Base-by-base conservation (phyloP, 2,888 invertebrate species). In the Agrenia bidenticulata region DNA sequence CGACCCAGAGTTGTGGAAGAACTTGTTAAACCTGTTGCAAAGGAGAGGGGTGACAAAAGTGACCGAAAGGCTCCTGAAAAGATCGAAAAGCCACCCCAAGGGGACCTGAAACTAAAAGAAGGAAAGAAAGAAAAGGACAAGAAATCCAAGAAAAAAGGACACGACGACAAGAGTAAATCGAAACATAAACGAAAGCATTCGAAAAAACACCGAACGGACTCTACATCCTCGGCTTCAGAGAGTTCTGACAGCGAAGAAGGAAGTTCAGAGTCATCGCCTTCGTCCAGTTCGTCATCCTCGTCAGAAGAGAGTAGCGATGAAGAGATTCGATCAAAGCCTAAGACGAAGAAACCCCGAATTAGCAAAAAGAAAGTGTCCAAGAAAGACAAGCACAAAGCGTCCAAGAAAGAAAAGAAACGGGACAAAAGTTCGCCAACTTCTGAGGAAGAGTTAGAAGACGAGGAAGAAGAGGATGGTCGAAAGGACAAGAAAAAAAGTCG, bases 51-150 rank as follows among this genome's bases (percentile, higher is more conserved):
- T 15, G 26, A 41, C 27, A 61, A 37, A 26, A 26, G 58, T n/a
- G 42, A 45, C 2, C 24, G 27, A 1, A 80, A 64, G 51, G 37
- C 80, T 57, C 78, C 79, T 24, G 80, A 80, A 64, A 74, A 77
- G 19, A 61, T 72, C 17, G 72, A 67, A 58, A 23, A 42, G 2
- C 39, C 55, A 13, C 65, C 69, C 1, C 61, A 64, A 13, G n/a
- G n/a, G n/a, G n/a, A n/a, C 62, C 58, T 23, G 64, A 65, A 2
- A 51, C 17, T 45, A 61, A 37, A 51, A 54, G 19, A 54, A 54
- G 17, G 42, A 51, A 5, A 19, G 58, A 49, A 49, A 26, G 55
- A 62, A 72, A 63, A 70, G 66, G 63, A 32, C 76, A 66, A 73
- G 70, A 71, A 70, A 70, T 64, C 21, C 66, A 70, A 54, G 45